Percentiles rank a stretch among this genome's conserved stretches.
Conservation (phyloP, 2,113 vertebrate genomes). For the Thryonomys swinderianus region DNA sequence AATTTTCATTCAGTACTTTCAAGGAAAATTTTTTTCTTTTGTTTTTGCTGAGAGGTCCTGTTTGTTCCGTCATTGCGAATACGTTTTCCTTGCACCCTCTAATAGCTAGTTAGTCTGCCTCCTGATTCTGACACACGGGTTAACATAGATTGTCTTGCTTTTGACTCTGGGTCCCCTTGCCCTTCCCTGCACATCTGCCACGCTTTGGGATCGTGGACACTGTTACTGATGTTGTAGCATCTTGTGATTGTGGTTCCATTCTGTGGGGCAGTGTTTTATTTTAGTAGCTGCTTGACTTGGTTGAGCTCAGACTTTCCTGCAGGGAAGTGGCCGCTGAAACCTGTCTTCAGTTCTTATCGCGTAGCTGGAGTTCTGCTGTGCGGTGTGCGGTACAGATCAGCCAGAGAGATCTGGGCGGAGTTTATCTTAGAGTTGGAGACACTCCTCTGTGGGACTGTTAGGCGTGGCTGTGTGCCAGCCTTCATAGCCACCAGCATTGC, state of each 20-base stretch:
- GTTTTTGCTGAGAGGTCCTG: neutral
- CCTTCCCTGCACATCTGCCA: neutral
- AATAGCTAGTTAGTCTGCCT: neutral
- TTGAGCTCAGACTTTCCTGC: neutral
- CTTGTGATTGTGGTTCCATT: neutral
- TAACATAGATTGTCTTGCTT: neutral
- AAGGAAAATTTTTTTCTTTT: neutral
- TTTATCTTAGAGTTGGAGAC: neutral
- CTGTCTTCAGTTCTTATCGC: neutral
- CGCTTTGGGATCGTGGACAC: neutral
- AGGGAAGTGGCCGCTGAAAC: neutral
- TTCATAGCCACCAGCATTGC: neutral
- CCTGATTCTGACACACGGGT: neutral
- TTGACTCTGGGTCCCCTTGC: neutral
- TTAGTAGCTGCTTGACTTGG: neutral
- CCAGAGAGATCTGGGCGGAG: neutral
- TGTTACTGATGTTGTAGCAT: neutral
- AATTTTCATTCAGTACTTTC: conserved; percentile 7
- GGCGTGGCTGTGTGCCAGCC: neutral
- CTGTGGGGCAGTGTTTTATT: neutral
- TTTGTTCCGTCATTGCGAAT: neutral
- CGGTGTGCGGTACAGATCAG: neutral
- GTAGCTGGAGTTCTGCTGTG: neutral
- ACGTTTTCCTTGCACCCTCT: neutral
- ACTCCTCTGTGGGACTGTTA: neutral